Evolutionary conservation across 1,140 invertebrate genomes (phyloP).

Genomic region (Sycophila sp.): DNA sequence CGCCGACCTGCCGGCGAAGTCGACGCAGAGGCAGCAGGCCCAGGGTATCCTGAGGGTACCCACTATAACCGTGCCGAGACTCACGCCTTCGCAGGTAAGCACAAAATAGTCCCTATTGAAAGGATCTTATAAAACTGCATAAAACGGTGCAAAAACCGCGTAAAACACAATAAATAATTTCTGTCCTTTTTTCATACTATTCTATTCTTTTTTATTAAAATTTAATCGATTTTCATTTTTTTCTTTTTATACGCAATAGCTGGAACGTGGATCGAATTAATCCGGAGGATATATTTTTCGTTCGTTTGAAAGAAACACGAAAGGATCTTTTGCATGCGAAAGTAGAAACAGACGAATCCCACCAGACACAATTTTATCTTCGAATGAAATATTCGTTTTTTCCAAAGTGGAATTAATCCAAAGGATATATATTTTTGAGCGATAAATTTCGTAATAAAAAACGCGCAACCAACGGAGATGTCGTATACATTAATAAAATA

Average conservation of each 20-base stretch:
- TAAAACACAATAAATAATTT: not conserved
- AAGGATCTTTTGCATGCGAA: no score
- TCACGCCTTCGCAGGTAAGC: constrained; percentile 19
- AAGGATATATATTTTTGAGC: no score
- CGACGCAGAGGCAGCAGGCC: not conserved
- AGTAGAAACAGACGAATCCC: no score
- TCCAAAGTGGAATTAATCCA: no score
- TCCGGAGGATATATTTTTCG: no score
- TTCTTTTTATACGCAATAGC: not conserved
- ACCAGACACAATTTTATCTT: no score
- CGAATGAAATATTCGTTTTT: no score
- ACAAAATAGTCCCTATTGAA: no score
- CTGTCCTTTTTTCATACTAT: no score
- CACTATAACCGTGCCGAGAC: not conserved
- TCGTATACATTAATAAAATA: not conserved
- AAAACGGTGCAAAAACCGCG: not conserved
- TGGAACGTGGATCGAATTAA: no score
- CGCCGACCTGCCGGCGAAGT: not conserved
- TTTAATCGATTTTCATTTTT: not conserved
- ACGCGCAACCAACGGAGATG: not conserved
- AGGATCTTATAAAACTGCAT: no score
- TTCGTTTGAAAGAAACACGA: no score
- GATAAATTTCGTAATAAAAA: not conserved
- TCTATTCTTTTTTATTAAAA: not conserved
- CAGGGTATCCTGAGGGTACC: constrained; percentile 27